Base-by-base conservation (phyloP, 1,140 invertebrate genomes). In the Tachypleus tridentatus region DNA sequence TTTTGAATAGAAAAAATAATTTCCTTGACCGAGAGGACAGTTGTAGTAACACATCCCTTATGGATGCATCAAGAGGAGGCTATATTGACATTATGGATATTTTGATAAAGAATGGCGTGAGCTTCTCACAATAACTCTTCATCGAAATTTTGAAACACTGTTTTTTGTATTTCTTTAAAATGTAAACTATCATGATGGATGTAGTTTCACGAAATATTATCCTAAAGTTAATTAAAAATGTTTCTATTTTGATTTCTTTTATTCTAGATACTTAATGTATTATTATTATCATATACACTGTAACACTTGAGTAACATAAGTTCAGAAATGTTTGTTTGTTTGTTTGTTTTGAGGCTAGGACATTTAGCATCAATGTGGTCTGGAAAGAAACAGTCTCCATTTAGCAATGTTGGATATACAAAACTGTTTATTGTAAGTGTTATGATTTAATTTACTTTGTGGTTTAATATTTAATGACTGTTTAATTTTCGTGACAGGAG, bases 1-100 rank as follows among this genome's bases (percentile, higher is more conserved):
- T 83, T 10, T 58, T 80, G 9, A 58, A 74, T 11, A 61, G 71
- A 63, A 73, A 71, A 61, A 58, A 67, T 29, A 71, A 70, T 67
- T 47, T 61, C 4, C 58, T 57, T n/a, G 73, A 76, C 64, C 64
- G 57, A 48, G 70, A 64, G 58, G 85, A 87, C 74, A 79, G 77
- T 63, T 82, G 83, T 70, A 85, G 85, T n/a, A 82, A 77, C 57
- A 83, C 81, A 54, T 79, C 85, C 4, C 72, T 86, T 4, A 83
- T 85, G 76, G 84, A 86, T 75, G 82, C 84, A 4, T 72, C 82
- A 47, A 78, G 83, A 67, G 77, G 76, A 63, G 75, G 77, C 62
- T 76, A 83, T 71, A 65, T 79, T 4, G 51, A 76, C 5, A 72
- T 81, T 4, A 77, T 76, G 4, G 66, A 77, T 53, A 57, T 73